Base-by-base conservation (phyloP, 2,797 vertebrate genomes). In the Helicolenus hilgendorfi region DNA sequence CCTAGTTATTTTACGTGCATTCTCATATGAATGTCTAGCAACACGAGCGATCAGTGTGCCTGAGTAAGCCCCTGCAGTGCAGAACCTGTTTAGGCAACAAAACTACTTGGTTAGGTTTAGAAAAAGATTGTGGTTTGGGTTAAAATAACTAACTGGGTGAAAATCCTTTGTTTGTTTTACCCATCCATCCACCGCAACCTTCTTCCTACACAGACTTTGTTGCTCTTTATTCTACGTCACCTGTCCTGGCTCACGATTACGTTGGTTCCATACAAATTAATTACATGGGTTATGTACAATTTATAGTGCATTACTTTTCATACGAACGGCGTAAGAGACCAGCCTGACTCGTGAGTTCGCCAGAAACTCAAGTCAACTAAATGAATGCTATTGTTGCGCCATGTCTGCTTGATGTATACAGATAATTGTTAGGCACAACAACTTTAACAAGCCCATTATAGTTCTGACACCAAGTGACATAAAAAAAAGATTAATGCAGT, bases 281-380 rank as follows among this genome's bases (percentile, higher is more conserved):
- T 22, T 22, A 0, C 0, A 0, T 22, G n/a, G n/a, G 53, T 22
- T 55, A 64, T 27, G 5, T 22, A 22, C 3, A 11, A n/a, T 22
- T 55, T n/a, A 11, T 1, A 22, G 53, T 55, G n/a, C n/a, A 55
- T 55, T 55, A 55, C 4, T 10, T 55, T 55, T 55, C 18, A 20
- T 49, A 49, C 45, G 18, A 49, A 49, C 18, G 0, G 18, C 18
- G 15, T 45, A 45, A 18, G 41, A 45, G 18, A 49, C 20, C 45
- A 20, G 18, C 18, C 45, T 49, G 45, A 49, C 3, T 49, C 11
- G 4, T 65, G 9, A 53, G 4, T 13, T 64, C 0, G 4, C 5
- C 3, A 31, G 58, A 45, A 59, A 45, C 27, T 45, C 5, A 15
- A 10, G 2, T 6, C 31, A 20, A 49, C 18, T 49, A 13, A 72